Percentiles rank a stretch among this genome's conserved stretches.
phyloP scores from a whole-genome alignment of 2,113 vertebrate genomes.

The Cyphomyrus plagiostoma region DNA sequence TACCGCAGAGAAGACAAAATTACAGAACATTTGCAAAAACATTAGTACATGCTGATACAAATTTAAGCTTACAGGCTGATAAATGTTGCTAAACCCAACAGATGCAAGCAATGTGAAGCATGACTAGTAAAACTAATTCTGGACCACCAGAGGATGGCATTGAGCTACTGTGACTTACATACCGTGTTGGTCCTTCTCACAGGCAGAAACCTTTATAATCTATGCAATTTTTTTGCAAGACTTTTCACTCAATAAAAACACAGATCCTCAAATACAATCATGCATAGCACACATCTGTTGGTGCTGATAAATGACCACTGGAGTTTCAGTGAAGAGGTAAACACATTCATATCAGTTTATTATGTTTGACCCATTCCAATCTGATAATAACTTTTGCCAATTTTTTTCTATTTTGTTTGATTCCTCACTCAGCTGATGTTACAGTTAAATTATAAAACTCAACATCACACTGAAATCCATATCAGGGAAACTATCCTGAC shows the following conservation, averaged over 20 bases:
- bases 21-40: not conserved
- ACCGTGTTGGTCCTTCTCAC: not conserved
- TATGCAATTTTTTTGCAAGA: not conserved
- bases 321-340: not conserved
- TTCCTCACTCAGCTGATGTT: not conserved
- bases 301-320: not conserved
- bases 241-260: slow-evolving; percentile 16
- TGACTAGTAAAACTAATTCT: not conserved
- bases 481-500: not conserved
- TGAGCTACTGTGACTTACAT: not conserved
- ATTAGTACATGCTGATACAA: not conserved
- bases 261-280: not conserved
- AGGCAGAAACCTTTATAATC: not conserved
- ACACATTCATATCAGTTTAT: not conserved
- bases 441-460: not conserved
- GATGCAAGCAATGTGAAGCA: not conserved
- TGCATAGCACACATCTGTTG: not conserved
- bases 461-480: not conserved
- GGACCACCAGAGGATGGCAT: not conserved
- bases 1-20: not conserved
- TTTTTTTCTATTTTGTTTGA: not conserved
- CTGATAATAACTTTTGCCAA: not conserved
- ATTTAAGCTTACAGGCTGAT: not conserved
- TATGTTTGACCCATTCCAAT: not conserved
- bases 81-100: not conserved